Percentiles rank a stretch among this genome's conserved stretches.
Evolutionary conservation across 2,113 vertebrate species (phyloP).

Genomic region (Chaetura pelagica): DNA sequence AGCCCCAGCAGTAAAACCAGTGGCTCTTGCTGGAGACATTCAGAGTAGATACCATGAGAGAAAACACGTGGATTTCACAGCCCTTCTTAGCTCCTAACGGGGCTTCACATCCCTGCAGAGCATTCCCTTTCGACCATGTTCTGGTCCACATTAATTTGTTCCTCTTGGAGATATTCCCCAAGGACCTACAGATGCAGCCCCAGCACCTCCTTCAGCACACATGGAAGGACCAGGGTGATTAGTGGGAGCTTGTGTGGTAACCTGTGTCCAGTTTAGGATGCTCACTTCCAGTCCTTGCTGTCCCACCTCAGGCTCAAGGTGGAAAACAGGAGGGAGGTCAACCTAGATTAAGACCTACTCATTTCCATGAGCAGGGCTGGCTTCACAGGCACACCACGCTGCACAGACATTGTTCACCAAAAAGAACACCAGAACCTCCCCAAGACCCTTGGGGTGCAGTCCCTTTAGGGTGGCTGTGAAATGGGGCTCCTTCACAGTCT

Average conservation of each 20-base stretch:
- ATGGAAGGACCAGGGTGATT: neutral
- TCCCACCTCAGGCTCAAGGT: neutral
- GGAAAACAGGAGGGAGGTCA: neutral
- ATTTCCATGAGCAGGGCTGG: neutral
- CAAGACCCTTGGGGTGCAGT: neutral
- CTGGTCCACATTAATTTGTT: neutral
- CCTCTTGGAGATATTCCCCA: neutral
- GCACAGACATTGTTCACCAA: neutral
- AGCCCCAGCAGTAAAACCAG: neutral
- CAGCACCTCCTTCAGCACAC: rapidly evolving
- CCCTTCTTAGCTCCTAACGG: neutral
- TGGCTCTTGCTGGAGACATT: neutral
- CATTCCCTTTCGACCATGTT: neutral
- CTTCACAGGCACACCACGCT: neutral
- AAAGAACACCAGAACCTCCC: neutral
- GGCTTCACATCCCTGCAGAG: neutral
- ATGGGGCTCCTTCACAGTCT: neutral
- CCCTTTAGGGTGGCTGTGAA: neutral
- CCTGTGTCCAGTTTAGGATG: neutral
- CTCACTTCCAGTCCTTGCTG: neutral
- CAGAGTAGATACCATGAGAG: neutral
- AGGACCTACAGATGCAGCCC: rapidly evolving
- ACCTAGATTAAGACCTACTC: neutral
- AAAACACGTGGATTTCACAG: neutral
- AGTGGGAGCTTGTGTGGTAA: neutral